Conservation (phyloP, 2,797 vertebrate genomes). For the Molossus molossus region DNA sequence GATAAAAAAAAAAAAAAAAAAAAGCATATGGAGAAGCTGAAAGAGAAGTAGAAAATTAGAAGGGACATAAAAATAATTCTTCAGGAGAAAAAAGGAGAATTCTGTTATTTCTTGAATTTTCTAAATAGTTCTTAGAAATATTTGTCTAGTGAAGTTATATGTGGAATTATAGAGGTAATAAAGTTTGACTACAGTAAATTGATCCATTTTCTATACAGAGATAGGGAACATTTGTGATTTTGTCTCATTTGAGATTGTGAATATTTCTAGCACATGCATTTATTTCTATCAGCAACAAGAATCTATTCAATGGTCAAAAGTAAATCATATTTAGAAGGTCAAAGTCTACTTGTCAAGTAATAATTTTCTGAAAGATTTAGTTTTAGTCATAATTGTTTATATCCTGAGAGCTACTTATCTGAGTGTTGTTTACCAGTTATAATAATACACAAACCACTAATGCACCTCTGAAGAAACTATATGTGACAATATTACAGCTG, state of each 20-base stretch:
- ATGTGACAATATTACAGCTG: too few species aligned
- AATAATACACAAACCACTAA: not conserved
- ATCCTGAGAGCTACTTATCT: not conserved
- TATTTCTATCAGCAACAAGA: conserved; percentile 41
- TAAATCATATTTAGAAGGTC: conserved; percentile 14
- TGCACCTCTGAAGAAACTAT: not conserved
- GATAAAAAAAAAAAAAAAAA: not conserved
- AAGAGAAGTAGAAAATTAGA: not conserved
- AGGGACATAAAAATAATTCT: not conserved
- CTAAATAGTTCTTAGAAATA: conserved; percentile 5
- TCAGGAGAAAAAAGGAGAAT: not conserved
- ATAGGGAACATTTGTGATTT: not conserved
- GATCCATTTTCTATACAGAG: not conserved
- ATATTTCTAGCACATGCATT: conserved; percentile 7
- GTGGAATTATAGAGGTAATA: not conserved
- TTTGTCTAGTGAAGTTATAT: not conserved
- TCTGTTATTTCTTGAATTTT: not conserved
- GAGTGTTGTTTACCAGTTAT: not conserved
- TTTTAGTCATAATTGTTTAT: not conserved
- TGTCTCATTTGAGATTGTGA: not conserved
- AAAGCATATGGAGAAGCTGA: not conserved
- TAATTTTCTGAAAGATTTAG: conserved; percentile 6
- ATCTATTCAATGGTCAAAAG: not conserved
- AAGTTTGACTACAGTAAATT: not conserved
- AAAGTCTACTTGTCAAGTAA: not conserved